Evolutionary conservation across 2,113 vertebrate genomes (phyloP).

Genomic region (Pholis gunnellus): DNA sequence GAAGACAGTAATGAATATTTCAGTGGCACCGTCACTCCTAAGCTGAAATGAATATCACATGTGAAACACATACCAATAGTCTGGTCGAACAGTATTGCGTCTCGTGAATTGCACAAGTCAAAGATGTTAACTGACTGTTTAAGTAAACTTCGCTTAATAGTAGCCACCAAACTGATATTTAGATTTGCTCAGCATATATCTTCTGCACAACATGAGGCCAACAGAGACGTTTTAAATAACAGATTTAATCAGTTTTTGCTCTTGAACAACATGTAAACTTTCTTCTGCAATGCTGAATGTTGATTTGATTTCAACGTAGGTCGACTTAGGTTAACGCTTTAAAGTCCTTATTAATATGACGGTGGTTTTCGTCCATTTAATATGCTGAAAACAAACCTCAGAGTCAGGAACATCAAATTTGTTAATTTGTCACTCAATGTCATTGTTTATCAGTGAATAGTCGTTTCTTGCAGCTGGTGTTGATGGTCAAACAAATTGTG

Average conservation of each 20-base stretch:
- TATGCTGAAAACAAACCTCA: neutral
- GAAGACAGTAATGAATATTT: slow-evolving; percentile 72
- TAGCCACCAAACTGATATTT: slow-evolving; percentile 2
- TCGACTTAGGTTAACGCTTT: slow-evolving; percentile 21
- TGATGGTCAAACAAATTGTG: neutral
- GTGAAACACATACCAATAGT: slow-evolving; percentile 61
- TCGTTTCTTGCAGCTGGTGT: neutral
- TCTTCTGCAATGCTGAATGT: neutral
- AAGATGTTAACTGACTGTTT: slow-evolving; percentile 11
- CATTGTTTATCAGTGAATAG: neutral
- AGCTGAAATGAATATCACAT: slow-evolving; percentile 50
- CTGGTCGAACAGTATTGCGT: slow-evolving; percentile 18
- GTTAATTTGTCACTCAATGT: neutral
- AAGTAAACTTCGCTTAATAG: neutral
- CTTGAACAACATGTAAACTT: neutral
- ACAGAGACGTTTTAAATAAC: neutral
- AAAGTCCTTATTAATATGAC: neutral
- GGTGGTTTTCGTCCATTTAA: neutral
- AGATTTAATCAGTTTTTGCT: neutral
- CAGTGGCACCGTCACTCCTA: slow-evolving; percentile 38
- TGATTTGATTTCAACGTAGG: slow-evolving; percentile 26
- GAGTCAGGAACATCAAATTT: neutral
- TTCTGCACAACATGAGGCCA: neutral
- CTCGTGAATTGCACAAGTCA: slow-evolving; percentile 9
- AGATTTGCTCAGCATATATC: neutral